Evolutionary conservation across 2,113 vertebrate species (phyloP).

Genomic region (Muntiacus muntjak): DNA sequence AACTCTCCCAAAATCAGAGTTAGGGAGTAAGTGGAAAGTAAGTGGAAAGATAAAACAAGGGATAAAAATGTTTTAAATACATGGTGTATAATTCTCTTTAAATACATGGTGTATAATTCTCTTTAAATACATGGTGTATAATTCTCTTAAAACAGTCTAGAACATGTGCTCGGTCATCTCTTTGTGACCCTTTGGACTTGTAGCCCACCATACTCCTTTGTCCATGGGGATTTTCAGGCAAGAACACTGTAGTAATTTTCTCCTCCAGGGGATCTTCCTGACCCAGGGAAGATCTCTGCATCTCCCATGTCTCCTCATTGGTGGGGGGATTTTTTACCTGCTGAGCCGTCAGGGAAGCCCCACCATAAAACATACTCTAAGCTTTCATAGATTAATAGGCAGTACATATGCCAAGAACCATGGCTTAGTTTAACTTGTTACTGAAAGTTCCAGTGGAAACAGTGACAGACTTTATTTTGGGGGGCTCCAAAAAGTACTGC

Average conservation of each 20-base stretch:
- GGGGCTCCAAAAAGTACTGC: background rate
- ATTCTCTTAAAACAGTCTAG: background rate
- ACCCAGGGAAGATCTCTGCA: background rate
- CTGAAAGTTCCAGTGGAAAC: background rate
- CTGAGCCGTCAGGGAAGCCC: background rate
- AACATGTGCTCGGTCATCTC: background rate
- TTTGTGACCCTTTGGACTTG: background rate
- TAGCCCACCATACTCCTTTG: background rate
- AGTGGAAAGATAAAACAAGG: background rate
- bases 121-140: background rate
- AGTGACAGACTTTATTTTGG: background rate
- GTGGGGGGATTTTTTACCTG: fast-evolving
- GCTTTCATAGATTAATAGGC: background rate
- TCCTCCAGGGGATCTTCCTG: background rate
- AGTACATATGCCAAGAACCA: background rate
- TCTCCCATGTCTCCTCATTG: background rate
- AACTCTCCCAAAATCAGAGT: background rate
- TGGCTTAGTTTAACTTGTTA: background rate
- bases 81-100: background rate
- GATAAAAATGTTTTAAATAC: background rate
- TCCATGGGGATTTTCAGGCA: background rate
- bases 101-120: too few relatives aligned
- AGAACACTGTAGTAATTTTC: background rate
- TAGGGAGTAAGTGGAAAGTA: background rate
- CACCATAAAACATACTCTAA: background rate